A percentile compares a stretch with the other conserved stretches of the same genome.
phyloP scores from a whole-genome alignment of 2,797 vertebrate species.

The Semotilus atromaculatus region DNA sequence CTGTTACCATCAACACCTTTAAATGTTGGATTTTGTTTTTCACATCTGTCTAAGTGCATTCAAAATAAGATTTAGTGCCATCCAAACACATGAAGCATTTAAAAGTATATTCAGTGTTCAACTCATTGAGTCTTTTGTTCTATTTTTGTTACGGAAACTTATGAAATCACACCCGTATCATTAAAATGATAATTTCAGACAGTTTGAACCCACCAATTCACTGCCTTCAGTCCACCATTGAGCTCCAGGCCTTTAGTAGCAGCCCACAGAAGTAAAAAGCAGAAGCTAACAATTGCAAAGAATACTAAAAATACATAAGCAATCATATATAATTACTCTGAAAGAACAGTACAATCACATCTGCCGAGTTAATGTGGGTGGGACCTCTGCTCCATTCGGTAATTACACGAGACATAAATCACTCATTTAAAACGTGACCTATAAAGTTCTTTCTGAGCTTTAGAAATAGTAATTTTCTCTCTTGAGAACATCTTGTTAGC shows the following conservation, averaged over 20 bases:
- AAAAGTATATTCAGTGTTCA: neutral
- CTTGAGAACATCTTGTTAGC: conserved; percentile 41
- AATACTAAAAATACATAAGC: conserved; percentile 44
- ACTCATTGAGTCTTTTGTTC: neutral
- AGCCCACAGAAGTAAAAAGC: neutral
- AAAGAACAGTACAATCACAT: conserved; percentile 44
- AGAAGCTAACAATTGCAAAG: conserved; percentile 7
- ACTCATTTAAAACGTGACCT: conserved; percentile 57
- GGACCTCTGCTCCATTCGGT: conserved; percentile 37
- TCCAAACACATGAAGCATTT: conserved; percentile 35
- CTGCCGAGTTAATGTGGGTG: conserved; percentile 20
- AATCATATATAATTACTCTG: conserved; percentile 43
- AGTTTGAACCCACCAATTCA: neutral
- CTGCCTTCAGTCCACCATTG: neutral
- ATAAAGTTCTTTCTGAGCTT: conserved; percentile 47
- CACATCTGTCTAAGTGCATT: conserved; percentile 37
- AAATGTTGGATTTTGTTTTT: conserved; percentile 37
- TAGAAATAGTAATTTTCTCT: conserved; percentile 40
- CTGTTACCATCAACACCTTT: conserved; percentile 31
- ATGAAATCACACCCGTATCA: neutral
- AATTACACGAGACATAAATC: conserved; percentile 56
- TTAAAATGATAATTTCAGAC: neutral
- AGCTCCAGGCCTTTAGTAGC: conserved; percentile 20
- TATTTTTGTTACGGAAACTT: neutral
- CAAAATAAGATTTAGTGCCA: conserved; percentile 48